phyloP scores from a whole-genome alignment of 2,888 invertebrate genomes.

The Notodonta dromedarius region DNA sequence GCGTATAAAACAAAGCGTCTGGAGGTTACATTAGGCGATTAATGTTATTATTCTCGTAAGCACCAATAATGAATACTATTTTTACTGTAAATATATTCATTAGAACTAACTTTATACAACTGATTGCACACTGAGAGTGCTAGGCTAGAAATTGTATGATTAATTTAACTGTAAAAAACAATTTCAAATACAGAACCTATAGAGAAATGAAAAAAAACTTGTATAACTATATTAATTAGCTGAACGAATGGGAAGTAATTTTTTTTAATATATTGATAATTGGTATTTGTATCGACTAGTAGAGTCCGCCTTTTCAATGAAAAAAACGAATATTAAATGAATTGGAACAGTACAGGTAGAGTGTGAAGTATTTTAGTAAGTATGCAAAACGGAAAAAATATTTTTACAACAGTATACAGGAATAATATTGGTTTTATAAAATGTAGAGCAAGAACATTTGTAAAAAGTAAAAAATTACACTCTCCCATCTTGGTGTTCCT shows the following conservation, averaged over 20 bases:
- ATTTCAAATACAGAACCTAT: too few species aligned
- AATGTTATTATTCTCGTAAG: slow-evolving; percentile 60
- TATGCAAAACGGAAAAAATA: not conserved
- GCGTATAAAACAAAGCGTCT: slow-evolving; percentile 24
- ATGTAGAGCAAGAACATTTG: not conserved
- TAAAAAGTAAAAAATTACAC: not conserved
- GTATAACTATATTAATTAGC: too few species aligned
- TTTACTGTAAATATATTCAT: slow-evolving; percentile 22
- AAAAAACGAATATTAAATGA: too few species aligned
- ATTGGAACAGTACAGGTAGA: too few species aligned
- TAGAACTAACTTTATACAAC: not conserved
- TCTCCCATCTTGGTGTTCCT: not conserved
- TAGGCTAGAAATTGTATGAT: not conserved
- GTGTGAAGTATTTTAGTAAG: too few species aligned
- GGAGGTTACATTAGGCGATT: slow-evolving; percentile 42
- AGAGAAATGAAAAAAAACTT: too few species aligned
- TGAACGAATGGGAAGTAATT: too few species aligned
- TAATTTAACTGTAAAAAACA: too few species aligned
- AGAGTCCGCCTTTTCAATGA: too few species aligned
- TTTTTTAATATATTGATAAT: too few species aligned
- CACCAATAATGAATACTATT: slow-evolving; percentile 66
- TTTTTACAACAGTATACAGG: not conserved
- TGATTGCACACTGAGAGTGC: not conserved
- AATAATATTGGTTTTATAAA: not conserved
- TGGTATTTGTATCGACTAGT: too few species aligned